Base-by-base conservation (phyloP, 2,797 vertebrate genomes). In the Melanotaenia maccullochi region DNA sequence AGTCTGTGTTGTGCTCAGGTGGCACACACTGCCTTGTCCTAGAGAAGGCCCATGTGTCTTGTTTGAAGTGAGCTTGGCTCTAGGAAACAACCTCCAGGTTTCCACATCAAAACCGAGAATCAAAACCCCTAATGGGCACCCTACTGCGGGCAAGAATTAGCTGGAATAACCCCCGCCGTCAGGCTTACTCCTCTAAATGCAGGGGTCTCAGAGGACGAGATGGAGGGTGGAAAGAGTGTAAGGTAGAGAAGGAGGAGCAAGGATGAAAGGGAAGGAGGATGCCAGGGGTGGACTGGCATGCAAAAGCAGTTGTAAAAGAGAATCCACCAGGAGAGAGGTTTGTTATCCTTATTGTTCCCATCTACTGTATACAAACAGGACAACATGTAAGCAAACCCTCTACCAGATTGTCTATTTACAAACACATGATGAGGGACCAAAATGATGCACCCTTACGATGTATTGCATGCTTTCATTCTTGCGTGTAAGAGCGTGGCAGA, bases 61-160 rank as follows among this genome's bases (percentile, higher is more conserved):
- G 90, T 93, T 90, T 91, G 91, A 94, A 88, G 90, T 89, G 82
- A 85, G 85, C 87, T 88, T 58, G 89, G 90, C 90, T 92, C 87
- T 85, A 91, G 84, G 91, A 93, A 91, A 92, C 90, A 93, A 93
- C 90, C 87, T 89, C 88, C 84, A 91, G 92, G 90, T 92, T 93
- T 92, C 89, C 75, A 93, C 93, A 88, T 94, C 92, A 94, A 94
- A 93, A 85, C 83, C 86, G 35, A 82, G 91, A 92, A 93, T 93
- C 90, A 92, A 90, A 77, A 88, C 90, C 89, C 88, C 84, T 94
- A 93, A 94, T 92, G 92, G 92, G 90, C 87, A 89, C 93, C 91
- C 94, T 73, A 86, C 92, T 93, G 93, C 71, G 91, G 86, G 87
- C 75, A 87, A 88, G 92, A 93, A 93, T 94, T 93, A 94, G 89